Evolutionary conservation across 2,888 invertebrate genomes (phyloP).

Genomic region (Melanophora roralis): DNA sequence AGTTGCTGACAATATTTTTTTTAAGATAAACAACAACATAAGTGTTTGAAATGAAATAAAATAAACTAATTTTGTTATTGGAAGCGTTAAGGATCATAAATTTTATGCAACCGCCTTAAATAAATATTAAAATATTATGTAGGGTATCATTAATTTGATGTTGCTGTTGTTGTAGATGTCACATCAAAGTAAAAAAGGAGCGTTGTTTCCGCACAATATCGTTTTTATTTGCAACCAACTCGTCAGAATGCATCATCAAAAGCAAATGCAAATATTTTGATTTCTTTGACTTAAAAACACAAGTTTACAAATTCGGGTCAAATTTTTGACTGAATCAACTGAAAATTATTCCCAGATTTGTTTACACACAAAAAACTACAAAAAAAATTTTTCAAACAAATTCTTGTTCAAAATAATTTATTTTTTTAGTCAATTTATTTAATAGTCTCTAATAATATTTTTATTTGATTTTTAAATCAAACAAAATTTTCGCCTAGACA

Average conservation of each 20-base stretch:
- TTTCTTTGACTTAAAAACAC: too few relatives aligned
- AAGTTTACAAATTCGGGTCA: too few relatives aligned
- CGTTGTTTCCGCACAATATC: not conserved
- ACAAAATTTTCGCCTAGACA: too few relatives aligned
- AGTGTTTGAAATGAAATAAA: conserved; percentile 76
- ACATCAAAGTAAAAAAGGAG: conserved; percentile 48
- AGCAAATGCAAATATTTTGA: not conserved
- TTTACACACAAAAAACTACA: too few relatives aligned
- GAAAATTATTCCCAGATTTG: too few relatives aligned
- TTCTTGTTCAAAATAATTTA: too few relatives aligned
- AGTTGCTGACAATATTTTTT: conserved; percentile 68
- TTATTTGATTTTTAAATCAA: too few relatives aligned
- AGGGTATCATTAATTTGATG: conserved; percentile 32
- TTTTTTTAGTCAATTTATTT: too few relatives aligned
- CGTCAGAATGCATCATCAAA: not conserved
- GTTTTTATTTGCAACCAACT: not conserved
- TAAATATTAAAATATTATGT: conserved; percentile 58
- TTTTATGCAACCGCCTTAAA: conserved; percentile 46
- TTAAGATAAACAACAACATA: conserved; percentile 72
- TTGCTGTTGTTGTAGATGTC: conserved; percentile 40
- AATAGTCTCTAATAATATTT: too few relatives aligned
- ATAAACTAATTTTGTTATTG: conserved; percentile 67
- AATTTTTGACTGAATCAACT: too few relatives aligned
- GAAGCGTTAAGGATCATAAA: conserved; percentile 63
- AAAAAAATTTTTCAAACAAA: too few relatives aligned